phyloP scores from a whole-genome alignment of 2,888 invertebrate species.

The Pinctada fucata region DNA sequence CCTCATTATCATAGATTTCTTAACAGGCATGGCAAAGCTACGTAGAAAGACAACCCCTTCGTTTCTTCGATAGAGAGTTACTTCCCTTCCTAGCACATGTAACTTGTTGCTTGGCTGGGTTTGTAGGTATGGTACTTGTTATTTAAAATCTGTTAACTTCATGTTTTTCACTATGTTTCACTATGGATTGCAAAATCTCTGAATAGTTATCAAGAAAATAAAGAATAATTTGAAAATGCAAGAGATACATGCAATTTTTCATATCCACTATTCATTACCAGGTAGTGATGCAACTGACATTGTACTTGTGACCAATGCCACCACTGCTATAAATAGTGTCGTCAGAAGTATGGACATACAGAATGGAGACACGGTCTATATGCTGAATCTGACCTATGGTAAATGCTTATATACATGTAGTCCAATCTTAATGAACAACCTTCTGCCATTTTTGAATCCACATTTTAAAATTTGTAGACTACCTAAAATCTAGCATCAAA shows the following conservation, averaged over 20 bases:
- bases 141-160: too few species aligned
- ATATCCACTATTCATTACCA: not conserved
- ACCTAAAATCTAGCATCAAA: too few species aligned
- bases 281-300: slow-evolving; percentile 69
- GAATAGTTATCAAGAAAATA: too few species aligned
- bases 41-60: slow-evolving; percentile 71
- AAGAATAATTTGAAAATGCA: too few species aligned
- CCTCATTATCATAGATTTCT: not conserved
- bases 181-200: too few species aligned
- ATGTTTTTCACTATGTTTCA: too few species aligned
- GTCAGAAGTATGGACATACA: slow-evolving; percentile 60
- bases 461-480: too few species aligned
- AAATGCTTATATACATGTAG: not conserved
- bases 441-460: too few species aligned
- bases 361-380: slow-evolving; percentile 61
- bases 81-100: slow-evolving; percentile 71
- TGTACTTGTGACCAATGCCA: slow-evolving; percentile 70
- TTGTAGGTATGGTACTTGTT: slow-evolving; percentile 64
- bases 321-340: slow-evolving; percentile 70
- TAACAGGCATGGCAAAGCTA: slow-evolving; percentile 71
- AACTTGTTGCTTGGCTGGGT: slow-evolving; percentile 69
- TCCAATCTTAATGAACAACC: too few species aligned
- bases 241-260: too few species aligned
- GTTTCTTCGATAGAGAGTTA: slow-evolving; percentile 73
- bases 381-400: slow-evolving; percentile 69